phyloP scores from a whole-genome alignment of 2,888 invertebrate species.

The Druceiella hillmani region DNA sequence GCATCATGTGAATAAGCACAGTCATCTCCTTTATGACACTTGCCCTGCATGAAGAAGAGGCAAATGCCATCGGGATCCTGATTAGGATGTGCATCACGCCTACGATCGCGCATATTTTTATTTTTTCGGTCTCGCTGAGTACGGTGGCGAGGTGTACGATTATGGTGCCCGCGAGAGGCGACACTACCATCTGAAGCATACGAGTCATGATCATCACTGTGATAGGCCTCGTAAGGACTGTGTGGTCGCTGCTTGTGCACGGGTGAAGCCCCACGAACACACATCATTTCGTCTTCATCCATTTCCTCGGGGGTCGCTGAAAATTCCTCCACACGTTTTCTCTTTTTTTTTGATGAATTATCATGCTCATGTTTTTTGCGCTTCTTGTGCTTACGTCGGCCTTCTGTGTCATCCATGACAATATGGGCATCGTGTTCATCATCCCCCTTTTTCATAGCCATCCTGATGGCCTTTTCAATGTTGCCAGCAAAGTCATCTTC shows the following conservation, averaged over 20 bases:
- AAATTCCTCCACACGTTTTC: conserved; percentile 49
- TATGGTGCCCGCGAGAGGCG: conserved; percentile 45
- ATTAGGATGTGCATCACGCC: conserved; percentile 52
- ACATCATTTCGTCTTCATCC: conserved; percentile 77
- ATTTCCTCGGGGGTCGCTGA: conserved; percentile 57
- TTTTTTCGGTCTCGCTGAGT: conserved; percentile 31
- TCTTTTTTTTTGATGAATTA: conserved; percentile 54
- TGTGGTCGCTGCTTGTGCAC: conserved; percentile 35
- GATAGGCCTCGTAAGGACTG: conserved; percentile 31
- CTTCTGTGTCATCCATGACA: conserved; percentile 44
- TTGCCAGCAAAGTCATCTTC: conserved; percentile 75
- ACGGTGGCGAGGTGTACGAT: conserved; percentile 41
- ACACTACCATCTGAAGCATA: conserved; percentile 53
- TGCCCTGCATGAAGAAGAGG: conserved; percentile 83
- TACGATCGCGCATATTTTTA: conserved; percentile 41
- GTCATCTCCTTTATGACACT: conserved; percentile 79
- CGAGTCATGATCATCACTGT: conserved; percentile 51
- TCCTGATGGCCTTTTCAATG: conserved; percentile 73
- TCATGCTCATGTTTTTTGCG: conserved; percentile 55
- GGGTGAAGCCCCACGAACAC: conserved; percentile 73
- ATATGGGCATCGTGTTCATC: conserved; percentile 36
- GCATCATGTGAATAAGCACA: conserved; percentile 85
- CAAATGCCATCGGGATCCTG: conserved; percentile 71
- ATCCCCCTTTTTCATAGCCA: conserved; percentile 66
- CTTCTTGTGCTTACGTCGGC: conserved; percentile 49